phyloP scores from a whole-genome alignment of 92 coral and sea anemone genomes.

The Diadumene lineata region DNA sequence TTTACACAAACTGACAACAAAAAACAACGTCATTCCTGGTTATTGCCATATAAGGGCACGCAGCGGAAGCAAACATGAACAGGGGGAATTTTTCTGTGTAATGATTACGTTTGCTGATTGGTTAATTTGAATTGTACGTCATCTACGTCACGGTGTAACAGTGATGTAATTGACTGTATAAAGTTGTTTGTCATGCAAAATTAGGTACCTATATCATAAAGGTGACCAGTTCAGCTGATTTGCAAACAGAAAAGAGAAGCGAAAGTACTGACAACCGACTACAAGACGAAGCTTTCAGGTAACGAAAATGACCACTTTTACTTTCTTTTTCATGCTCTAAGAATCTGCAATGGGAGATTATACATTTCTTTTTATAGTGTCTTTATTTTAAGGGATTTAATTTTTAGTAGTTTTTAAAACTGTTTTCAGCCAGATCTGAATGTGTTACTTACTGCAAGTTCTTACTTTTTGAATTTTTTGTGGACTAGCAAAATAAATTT shows the following conservation, averaged over 20 bases:
- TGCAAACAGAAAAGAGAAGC: background rate
- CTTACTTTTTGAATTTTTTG: no score
- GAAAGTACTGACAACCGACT: background rate
- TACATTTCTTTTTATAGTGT: no score
- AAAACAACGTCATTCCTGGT: background rate
- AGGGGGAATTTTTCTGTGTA: background rate
- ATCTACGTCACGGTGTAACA: background rate
- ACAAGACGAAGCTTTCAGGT: slow-evolving; percentile 37
- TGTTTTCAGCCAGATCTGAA: no score
- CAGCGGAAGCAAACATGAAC: slow-evolving; percentile 18
- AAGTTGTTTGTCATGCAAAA: background rate
- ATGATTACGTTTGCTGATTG: slow-evolving; percentile 21
- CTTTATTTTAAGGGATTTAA: no score
- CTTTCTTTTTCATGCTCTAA: background rate
- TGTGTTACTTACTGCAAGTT: no score
- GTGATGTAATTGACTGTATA: slow-evolving; percentile 7
- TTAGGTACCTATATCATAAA: background rate
- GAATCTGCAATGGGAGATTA: no score
- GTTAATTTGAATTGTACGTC: slow-evolving; percentile 7
- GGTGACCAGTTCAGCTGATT: background rate
- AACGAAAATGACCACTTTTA: slow-evolving; percentile 1
- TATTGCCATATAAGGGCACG: slow-evolving; percentile 19
- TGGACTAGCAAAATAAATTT: no score
- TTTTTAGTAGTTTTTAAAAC: no score
- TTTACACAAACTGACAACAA: background rate